A percentile compares a stretch with the other conserved stretches of the same genome.
These are phyloP conservation scores for Lytechinus pictus DNA, from an alignment of 35 echinoderm and acorn worm species.

Conservation along the genomic window DNA sequence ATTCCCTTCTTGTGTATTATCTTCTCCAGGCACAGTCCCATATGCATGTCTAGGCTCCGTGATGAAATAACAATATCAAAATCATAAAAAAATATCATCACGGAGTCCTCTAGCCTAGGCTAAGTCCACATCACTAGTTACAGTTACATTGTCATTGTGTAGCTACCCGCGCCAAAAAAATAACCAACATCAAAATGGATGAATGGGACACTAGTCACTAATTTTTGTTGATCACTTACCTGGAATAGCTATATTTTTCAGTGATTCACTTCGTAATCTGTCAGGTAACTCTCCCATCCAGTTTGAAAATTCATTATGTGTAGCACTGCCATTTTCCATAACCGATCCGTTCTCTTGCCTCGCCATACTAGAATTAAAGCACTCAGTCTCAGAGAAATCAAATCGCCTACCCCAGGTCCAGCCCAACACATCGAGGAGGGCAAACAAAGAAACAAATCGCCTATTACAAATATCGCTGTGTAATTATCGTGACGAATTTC, in stretches of 20 bases:
- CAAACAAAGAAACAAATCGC: not conserved
- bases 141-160: no score
- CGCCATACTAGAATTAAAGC: not conserved
- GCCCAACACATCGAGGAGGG: no score
- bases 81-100: no score
- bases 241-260: constrained; percentile 89
- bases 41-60: no score
- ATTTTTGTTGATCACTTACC: constrained; percentile 36
- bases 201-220: not conserved
- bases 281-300: constrained; percentile 72
- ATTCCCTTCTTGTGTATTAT: no score
- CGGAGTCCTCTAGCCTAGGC: no score
- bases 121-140: no score
- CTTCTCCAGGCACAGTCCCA: no score
- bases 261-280: constrained; percentile 60
- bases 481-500: no score
- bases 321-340: not conserved
- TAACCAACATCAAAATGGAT: not conserved
- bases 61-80: no score
- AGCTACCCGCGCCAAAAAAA: not conserved
- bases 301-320: constrained; percentile 8
- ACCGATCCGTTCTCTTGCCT: not conserved
- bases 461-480: not conserved
- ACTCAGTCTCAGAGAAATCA: no score
- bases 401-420: no score